Percentiles rank a stretch among this genome's conserved stretches.
These are phyloP conservation scores for Neolamprologus brichardi DNA, from an alignment of 2,113 vertebrate species.

Conservation along the genomic window DNA sequence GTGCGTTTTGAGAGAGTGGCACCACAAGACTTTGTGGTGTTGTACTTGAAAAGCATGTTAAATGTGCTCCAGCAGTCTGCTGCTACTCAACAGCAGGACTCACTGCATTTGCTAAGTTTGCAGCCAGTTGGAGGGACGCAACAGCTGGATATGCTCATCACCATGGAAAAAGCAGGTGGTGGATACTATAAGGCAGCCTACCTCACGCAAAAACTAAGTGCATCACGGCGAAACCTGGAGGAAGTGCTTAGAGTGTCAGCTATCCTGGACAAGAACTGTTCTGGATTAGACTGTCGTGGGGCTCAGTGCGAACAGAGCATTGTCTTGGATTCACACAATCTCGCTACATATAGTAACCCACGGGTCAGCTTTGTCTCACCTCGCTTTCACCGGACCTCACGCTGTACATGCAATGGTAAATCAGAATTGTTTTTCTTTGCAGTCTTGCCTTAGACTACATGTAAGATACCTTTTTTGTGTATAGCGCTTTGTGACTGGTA, in stretches of 20 bases:
- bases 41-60: slow-evolving; percentile 82
- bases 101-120: slow-evolving; percentile 87
- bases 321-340: slow-evolving; percentile 85
- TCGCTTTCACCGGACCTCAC: slow-evolving; percentile 85
- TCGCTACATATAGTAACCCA: slow-evolving; percentile 90
- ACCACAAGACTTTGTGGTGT: slow-evolving; percentile 87
- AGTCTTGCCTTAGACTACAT: background rate
- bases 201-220: slow-evolving; percentile 92
- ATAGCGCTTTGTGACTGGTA: background rate
- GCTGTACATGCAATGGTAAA: slow-evolving; percentile 91
- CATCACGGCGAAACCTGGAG: slow-evolving; percentile 84
- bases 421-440: background rate
- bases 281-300: slow-evolving; percentile 89
- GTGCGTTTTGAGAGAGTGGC: slow-evolving; percentile 90
- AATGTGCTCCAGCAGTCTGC: slow-evolving; percentile 78
- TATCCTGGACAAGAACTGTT: slow-evolving; percentile 95
- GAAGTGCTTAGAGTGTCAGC: slow-evolving; percentile 86
- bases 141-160: slow-evolving; percentile 93
- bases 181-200: slow-evolving; percentile 91
- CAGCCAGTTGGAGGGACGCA: slow-evolving; percentile 84
- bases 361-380: slow-evolving; percentile 93
- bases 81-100: slow-evolving; percentile 81
- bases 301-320: slow-evolving; percentile 89
- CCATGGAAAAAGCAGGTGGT: slow-evolving; percentile 76
- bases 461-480: background rate